Evolutionary conservation across 2,113 vertebrate species (phyloP).

Genomic region (Scomber japonicus): DNA sequence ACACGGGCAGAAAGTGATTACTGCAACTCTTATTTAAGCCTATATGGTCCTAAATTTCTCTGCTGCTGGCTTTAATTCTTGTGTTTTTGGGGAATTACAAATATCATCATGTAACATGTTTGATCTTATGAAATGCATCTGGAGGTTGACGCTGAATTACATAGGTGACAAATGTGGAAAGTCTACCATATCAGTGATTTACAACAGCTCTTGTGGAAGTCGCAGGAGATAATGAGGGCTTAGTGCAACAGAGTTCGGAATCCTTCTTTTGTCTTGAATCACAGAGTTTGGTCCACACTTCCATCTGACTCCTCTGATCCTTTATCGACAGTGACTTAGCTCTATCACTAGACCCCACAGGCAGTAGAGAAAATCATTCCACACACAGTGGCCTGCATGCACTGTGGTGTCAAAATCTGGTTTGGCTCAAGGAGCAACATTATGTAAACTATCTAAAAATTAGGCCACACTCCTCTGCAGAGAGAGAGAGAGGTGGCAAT

Average conservation of each 20-base stretch:
- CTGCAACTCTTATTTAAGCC: background rate
- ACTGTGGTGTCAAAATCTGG: slow-evolving; percentile 45
- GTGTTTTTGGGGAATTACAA: background rate
- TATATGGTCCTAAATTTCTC: background rate
- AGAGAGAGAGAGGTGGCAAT: background rate
- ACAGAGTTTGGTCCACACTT: background rate
- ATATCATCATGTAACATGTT: too few relatives aligned
- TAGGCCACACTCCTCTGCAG: slow-evolving; percentile 40
- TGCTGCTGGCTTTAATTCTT: background rate
- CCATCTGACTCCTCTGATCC: background rate
- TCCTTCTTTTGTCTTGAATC: background rate
- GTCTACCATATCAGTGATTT: slow-evolving; percentile 17
- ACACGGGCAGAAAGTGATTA: slow-evolving; percentile 11
- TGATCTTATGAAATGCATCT: background rate
- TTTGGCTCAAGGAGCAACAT: slow-evolving; percentile 48
- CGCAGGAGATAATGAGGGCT: background rate
- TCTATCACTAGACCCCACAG: background rate
- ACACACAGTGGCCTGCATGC: slow-evolving; percentile 39
- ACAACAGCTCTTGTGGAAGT: slow-evolving; percentile 18
- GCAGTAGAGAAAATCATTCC: background rate
- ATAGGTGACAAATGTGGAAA: slow-evolving; percentile 9
- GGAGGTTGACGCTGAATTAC: background rate
- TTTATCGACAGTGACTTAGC: background rate
- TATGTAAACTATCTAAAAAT: slow-evolving; percentile 60
- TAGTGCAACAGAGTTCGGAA: background rate